Evolutionary conservation across 1,140 invertebrate genomes (phyloP).

Genomic region (Choristoneura fumiferana): DNA sequence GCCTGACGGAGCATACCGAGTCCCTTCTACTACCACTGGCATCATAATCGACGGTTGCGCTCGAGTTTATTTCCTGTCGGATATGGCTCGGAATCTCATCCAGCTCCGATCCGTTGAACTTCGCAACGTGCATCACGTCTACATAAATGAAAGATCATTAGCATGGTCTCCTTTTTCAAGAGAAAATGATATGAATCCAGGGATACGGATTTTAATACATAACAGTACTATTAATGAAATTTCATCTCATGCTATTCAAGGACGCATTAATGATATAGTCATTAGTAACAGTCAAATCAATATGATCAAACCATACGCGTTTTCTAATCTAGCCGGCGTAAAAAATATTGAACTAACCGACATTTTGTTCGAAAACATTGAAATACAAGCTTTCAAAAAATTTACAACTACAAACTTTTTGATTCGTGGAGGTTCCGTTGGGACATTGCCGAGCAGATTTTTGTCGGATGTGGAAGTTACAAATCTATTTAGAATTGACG

Average conservation of each 20-base stretch:
- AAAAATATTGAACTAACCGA: slow-evolving; percentile 78
- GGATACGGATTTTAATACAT: slow-evolving; percentile 56
- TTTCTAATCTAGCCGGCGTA: slow-evolving; percentile 82
- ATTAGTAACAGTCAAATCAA: slow-evolving; percentile 82
- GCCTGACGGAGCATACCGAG: slow-evolving; percentile 77
- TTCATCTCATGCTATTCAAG: slow-evolving; percentile 84
- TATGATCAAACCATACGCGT: slow-evolving; percentile 84
- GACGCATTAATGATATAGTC: slow-evolving; percentile 83
- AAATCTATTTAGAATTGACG: slow-evolving; percentile 81
- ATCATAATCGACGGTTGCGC: slow-evolving; percentile 78
- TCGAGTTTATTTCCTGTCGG: slow-evolving; percentile 72
- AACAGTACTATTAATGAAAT: slow-evolving; percentile 79
- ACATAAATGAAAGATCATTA: slow-evolving; percentile 59
- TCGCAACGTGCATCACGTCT: slow-evolving; percentile 46
- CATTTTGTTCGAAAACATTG: slow-evolving; percentile 79
- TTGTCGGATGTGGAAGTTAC: slow-evolving; percentile 86
- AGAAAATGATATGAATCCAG: slow-evolving; percentile 55
- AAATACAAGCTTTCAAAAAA: slow-evolving; percentile 88
- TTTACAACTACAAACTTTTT: slow-evolving; percentile 83
- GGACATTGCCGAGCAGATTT: slow-evolving; percentile 82
- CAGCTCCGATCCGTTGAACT: slow-evolving; percentile 61
- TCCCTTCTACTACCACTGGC: slow-evolving; percentile 76
- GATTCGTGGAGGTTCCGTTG: slow-evolving; percentile 72
- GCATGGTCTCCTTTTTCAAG: slow-evolving; percentile 56
- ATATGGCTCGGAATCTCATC: slow-evolving; percentile 62